These are phyloP conservation scores for Nematostella vectensis DNA, from an alignment of 92 coral and sea anemone genomes.

Conservation along the genomic window DNA sequence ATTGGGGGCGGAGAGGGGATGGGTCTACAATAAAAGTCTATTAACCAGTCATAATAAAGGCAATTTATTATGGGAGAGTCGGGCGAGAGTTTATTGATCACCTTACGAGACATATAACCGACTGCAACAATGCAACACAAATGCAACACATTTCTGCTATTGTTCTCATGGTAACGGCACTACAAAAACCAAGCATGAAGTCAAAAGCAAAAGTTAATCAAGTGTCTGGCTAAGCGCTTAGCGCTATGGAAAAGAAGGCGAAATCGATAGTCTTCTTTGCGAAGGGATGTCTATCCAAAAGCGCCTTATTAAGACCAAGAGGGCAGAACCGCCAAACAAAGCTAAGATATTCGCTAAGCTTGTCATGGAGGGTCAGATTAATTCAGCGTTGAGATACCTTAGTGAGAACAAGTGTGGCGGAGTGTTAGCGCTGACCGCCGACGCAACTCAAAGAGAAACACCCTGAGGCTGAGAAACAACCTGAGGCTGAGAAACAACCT, in stretches of 20 bases:
- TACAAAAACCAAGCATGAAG: slow-evolving; percentile 44
- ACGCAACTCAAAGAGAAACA: slow-evolving; percentile 53
- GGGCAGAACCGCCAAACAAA: slow-evolving; percentile 34
- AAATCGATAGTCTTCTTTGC: slow-evolving; percentile 34
- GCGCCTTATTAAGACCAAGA: slow-evolving; percentile 19
- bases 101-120: slow-evolving; percentile 9
- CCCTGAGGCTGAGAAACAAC: slow-evolving; percentile 33
- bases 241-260: slow-evolving; percentile 37
- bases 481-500: too few species aligned
- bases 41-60: too few species aligned
- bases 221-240: slow-evolving; percentile 32
- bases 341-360: slow-evolving; percentile 41
- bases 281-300: slow-evolving; percentile 46
- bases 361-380: slow-evolving; percentile 8
- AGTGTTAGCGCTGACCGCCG: slow-evolving; percentile 30
- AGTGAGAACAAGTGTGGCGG: slow-evolving; percentile 32
- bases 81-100: slow-evolving; percentile 35
- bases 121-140: slow-evolving; percentile 43
- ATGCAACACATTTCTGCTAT: slow-evolving; percentile 38
- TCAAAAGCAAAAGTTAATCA: slow-evolving; percentile 53
- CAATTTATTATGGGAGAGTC: slow-evolving; percentile 49
- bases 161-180: slow-evolving; percentile 36
- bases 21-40: too few species aligned
- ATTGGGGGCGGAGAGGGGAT: too few species aligned
- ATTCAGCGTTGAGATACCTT: slow-evolving; percentile 35